Percentiles rank a stretch among this genome's conserved stretches.
Conservation (phyloP, 2,113 vertebrate genomes). For the Baryphthengus martii region DNA sequence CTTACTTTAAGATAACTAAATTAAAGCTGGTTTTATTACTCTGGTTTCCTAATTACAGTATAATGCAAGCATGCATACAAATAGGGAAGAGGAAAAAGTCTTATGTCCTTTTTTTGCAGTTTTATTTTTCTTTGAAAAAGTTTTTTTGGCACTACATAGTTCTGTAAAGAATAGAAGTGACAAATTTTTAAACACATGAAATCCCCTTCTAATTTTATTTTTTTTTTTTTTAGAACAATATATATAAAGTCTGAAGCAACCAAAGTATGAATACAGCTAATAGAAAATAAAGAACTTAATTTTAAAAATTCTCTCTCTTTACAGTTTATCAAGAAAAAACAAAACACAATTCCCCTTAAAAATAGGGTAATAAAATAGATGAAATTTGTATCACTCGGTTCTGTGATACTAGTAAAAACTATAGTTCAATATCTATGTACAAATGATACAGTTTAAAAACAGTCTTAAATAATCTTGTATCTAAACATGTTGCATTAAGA, state of each 20-base stretch:
- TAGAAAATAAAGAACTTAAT: constrained; percentile 99
- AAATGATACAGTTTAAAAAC: constrained; percentile 97
- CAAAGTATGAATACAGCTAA: constrained; percentile 97
- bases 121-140: constrained; percentile 77
- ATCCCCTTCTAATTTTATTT: constrained; percentile 86
- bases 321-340: constrained; percentile 92
- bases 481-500: constrained; percentile 78
- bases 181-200: constrained; percentile 88
- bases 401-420: constrained; percentile 97
- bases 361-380: constrained; percentile 99
- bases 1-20: background rate
- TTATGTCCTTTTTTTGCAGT: constrained; percentile 65
- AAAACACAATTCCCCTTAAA: constrained; percentile 97
- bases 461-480: constrained; percentile 83
- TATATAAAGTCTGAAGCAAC: constrained; percentile 90
- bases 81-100: constrained; percentile 59
- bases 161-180: constrained; percentile 84
- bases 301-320: constrained; percentile 90
- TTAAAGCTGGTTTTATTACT: background rate
- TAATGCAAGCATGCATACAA: constrained; percentile 36
- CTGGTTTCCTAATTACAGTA: constrained; percentile 3
- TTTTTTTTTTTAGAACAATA: constrained; percentile 81
- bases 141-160: constrained; percentile 92
- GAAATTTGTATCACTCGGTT: constrained; percentile 97
- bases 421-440: constrained; percentile 90